phyloP scores from a whole-genome alignment of 2,113 vertebrate genomes.

The Scopus umbretta region DNA sequence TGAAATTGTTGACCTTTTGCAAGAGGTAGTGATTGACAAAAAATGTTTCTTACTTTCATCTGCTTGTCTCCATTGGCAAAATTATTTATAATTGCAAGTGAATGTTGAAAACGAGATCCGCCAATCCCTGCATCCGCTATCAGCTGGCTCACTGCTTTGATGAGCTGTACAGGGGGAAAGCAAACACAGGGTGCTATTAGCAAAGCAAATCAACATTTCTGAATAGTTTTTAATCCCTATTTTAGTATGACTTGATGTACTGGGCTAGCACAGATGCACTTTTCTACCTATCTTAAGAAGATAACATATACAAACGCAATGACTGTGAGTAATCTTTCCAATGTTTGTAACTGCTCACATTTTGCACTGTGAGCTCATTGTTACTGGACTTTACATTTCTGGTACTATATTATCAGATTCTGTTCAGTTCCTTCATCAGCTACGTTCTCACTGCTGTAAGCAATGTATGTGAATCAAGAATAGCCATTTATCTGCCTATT shows the following conservation, averaged over 20 bases:
- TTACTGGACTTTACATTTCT: background rate
- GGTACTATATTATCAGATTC: background rate
- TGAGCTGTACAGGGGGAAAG: constrained; percentile 76
- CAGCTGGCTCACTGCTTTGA: constrained; percentile 96
- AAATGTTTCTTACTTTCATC: constrained; percentile 85
- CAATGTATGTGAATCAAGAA: background rate
- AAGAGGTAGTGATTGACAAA: background rate
- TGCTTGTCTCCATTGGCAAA: constrained; percentile 96
- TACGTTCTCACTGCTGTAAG: background rate
- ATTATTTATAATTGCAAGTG: constrained; percentile 95
- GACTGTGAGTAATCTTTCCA: background rate
- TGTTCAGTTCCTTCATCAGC: background rate
- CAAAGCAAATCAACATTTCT: background rate
- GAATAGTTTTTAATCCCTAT: background rate
- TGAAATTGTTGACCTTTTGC: constrained; percentile 15
- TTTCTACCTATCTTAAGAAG: background rate
- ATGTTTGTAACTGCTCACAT: background rate
- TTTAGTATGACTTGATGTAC: background rate
- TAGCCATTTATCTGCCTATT: background rate
- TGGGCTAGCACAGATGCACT: background rate
- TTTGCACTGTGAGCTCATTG: background rate
- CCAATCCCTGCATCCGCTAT: constrained; percentile 97
- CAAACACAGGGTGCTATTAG: background rate
- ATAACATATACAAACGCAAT: background rate
- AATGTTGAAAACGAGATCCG: constrained; percentile 94